Base-by-base conservation (phyloP, 2,797 vertebrate genomes). In the Mus spretus region DNA sequence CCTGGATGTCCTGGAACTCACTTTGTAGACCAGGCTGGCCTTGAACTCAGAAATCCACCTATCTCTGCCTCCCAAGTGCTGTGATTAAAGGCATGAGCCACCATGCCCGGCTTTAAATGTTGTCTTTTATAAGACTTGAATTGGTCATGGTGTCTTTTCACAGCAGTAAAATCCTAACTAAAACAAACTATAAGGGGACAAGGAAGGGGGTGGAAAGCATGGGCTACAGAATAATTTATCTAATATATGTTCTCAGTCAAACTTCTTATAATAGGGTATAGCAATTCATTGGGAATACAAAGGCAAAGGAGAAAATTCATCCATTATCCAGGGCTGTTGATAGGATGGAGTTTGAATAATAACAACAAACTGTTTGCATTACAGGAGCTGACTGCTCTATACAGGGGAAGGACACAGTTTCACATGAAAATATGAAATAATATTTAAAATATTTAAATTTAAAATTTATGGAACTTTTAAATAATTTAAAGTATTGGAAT, bases 181-280 rank as follows among this genome's bases (percentile, higher is more conserved):
- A 50, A 50, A 50, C 19, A 89, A 93, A 13, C 78, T 77, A 19
- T 24, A 96, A 0, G 40, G 22, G 0, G 20, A n/a, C 95, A 57
- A 96, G 78, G 77, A 96, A 91, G 72, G 86, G 94, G 89, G 24
- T 57, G 70, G 63, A 97, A 94, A 95, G 74, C 61, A 31, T 20
- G 91, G 14, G 77, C 78, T 61, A 96, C n/a, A 53, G 96, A 97
- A 97, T 79, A 84, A 96, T 86, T 86, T 78, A 82, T 88, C 86
- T 24, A 95, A 9, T 70, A 67, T 74, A 50, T 83, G 79, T 97
- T 97, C 47, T 96, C 96, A 95, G 97, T 91, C 90, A 93, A 77
- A 94, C 70, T 6, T 44, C 81, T 97, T 94, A 97, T 92, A 74
- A 70, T 87, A 93, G 96, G 11, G 37, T 81, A 40, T 12, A 44